A percentile compares a stretch with the other conserved stretches of the same genome.
Conservation (phyloP, 2,113 vertebrate genomes). For the Percina caprodes region DNA sequence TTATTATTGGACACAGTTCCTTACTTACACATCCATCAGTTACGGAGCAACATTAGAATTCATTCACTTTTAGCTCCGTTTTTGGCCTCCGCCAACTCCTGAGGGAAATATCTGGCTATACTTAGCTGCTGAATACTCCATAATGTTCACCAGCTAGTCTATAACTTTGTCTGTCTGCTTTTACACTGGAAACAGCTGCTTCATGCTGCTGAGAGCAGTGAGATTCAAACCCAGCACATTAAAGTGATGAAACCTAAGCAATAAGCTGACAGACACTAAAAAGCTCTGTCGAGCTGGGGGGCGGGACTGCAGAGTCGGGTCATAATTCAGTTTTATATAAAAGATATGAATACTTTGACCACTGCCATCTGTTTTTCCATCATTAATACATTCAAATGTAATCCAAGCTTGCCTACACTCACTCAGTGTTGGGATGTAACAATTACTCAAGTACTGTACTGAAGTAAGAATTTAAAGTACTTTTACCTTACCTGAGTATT, state of each 20-base stretch:
- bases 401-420: background rate
- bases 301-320: background rate
- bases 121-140: background rate
- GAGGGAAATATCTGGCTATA: background rate
- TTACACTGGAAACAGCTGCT: background rate
- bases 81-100: background rate
- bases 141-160: background rate
- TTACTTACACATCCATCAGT: background rate
- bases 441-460: no score
- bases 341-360: background rate
- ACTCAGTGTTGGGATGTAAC: background rate
- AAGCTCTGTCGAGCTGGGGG: background rate
- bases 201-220: constrained; percentile 1
- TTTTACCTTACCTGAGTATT: no score
- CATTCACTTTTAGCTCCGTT: background rate
- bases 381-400: background rate
- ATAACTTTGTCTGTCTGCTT: background rate
- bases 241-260: background rate
- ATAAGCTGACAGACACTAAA: constrained; percentile 9
- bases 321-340: constrained; percentile 18
- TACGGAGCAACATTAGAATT: background rate
- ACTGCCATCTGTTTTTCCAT: background rate
- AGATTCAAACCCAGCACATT: background rate
- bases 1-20: background rate
- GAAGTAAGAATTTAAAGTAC: no score